Conservation (phyloP, 2,113 vertebrate genomes). For the Collichthys lucidus region DNA sequence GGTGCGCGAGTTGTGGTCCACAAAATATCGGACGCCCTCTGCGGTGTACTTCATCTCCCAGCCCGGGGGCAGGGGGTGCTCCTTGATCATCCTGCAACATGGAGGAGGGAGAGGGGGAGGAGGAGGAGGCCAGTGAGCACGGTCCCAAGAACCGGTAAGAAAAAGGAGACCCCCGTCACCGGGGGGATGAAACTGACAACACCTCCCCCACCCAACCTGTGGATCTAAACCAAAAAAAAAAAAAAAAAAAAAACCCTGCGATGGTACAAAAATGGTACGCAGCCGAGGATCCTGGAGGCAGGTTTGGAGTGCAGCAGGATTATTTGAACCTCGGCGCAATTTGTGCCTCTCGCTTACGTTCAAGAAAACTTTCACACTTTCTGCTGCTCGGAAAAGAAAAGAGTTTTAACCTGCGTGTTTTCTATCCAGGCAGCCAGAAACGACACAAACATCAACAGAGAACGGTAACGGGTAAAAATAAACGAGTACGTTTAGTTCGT, state of each 20-base stretch:
- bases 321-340: background rate
- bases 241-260: background rate
- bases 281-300: no score
- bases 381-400: background rate
- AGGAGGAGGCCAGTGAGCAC: conserved; percentile 76
- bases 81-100: conserved; percentile 95
- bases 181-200: conserved; percentile 52
- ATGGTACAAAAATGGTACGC: background rate
- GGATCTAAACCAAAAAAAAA: conserved; percentile 30
- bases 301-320: background rate
- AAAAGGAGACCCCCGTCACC: conserved; percentile 17
- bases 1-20: conserved; percentile 97
- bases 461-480: background rate
- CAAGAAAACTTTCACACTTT: background rate
- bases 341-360: background rate
- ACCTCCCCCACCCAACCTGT: conserved; percentile 41
- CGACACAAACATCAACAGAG: background rate
- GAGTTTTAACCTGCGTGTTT: background rate
- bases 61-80: conserved; percentile 94
- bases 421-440: background rate
- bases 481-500: background rate
- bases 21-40: conserved; percentile 96
- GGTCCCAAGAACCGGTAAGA: conserved; percentile 35
- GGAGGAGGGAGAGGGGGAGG: conserved; percentile 79
- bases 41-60: conserved; percentile 99